These are phyloP conservation scores for Heterodera carotae DNA, from an alignment of 1,140 invertebrate genomes.

Conservation along the genomic window DNA sequence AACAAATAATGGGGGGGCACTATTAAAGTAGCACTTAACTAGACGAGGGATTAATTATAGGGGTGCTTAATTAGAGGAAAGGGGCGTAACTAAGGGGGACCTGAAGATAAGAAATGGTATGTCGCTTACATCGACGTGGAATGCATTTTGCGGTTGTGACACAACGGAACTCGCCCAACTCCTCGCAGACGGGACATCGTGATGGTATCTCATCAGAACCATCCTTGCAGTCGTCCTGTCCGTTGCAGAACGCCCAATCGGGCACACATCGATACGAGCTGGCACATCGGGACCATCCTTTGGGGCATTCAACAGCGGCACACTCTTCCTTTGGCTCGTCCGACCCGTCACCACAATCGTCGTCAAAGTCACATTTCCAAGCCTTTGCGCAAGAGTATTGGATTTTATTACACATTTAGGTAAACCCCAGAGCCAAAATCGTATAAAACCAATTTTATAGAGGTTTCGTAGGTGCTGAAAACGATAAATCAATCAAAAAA, in stretches of 20 bases:
- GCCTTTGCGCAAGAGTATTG: conserved; percentile 62
- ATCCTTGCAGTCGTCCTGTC: conserved; percentile 63
- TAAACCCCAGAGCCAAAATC: not conserved
- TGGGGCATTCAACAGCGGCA: conserved; percentile 29
- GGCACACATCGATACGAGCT: conserved; percentile 61
- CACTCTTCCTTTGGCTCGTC: conserved; percentile 70
- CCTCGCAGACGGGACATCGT: conserved; percentile 56
- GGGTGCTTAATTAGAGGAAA: too few relatives aligned
- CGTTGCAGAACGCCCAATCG: conserved; percentile 66
- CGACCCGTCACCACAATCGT: conserved; percentile 79
- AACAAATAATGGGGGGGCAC: too few relatives aligned
- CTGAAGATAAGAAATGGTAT: too few relatives aligned
- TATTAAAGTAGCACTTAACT: too few relatives aligned
- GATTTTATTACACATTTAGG: too few relatives aligned
- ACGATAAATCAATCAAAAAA: too few relatives aligned
- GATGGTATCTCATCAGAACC: conserved; percentile 55
- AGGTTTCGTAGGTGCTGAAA: too few relatives aligned
- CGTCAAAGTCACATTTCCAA: conserved; percentile 80
- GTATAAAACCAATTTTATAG: too few relatives aligned
- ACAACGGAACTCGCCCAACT: conserved; percentile 63
- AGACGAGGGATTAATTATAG: too few relatives aligned
- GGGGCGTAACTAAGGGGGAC: too few relatives aligned
- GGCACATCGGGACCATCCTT: conserved; percentile 60
- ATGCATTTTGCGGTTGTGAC: conserved; percentile 81
- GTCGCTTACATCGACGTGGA: conserved; percentile 75